Conservation (phyloP, 37 sponge, comb jelly and placozoan genomes). For the Geodia barretti region DNA sequence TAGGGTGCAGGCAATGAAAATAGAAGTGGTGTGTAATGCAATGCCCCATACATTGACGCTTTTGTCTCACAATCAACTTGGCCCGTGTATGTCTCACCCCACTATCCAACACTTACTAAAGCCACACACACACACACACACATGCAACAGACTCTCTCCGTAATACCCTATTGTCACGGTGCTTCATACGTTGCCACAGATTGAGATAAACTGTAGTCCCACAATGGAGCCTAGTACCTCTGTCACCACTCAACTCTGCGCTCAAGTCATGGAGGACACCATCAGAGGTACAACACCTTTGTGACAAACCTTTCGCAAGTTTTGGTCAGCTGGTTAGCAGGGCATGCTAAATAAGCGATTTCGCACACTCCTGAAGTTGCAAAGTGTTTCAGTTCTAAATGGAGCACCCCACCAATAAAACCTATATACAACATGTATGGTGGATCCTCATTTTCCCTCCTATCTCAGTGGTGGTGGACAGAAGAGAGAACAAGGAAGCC, state of each 20-base stretch:
- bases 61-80: no score
- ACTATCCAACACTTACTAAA: neutral
- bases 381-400: neutral
- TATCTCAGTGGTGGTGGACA: slow-evolving; percentile 69
- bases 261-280: slow-evolving; percentile 88
- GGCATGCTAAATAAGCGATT: neutral
- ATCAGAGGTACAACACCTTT: no score
- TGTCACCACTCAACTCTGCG: slow-evolving; percentile 88
- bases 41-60: no score
- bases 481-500: slow-evolving; percentile 58
- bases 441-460: neutral
- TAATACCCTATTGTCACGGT: neutral
- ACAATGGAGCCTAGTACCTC: slow-evolving; percentile 83
- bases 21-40: no score
- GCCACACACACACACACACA: no score
- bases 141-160: neutral
- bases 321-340: neutral
- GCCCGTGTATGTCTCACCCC: no score
- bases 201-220: slow-evolving; percentile 97
- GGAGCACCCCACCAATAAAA: neutral
- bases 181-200: no score
- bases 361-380: neutral
- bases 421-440: no score
- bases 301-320: neutral
- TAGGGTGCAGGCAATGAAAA: no score